Evolutionary conservation across 2,113 vertebrate genomes (phyloP), one percentile per base, ranked within the genome.

Genomic region (Chiloscyllium plagiosum): DNA sequence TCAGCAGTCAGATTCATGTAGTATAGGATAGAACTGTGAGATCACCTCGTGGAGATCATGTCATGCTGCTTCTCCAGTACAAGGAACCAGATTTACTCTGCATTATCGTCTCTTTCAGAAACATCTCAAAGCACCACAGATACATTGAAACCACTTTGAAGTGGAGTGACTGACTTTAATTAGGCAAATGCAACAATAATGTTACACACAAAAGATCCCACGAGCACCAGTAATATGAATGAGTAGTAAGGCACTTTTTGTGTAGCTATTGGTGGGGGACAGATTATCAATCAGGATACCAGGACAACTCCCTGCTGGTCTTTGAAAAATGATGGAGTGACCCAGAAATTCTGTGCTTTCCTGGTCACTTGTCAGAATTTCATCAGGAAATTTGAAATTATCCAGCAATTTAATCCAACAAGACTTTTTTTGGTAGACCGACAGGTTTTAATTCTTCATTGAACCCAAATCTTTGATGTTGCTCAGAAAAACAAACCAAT

Each of bases 1-100:
- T 37, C 33, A 22, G 89, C n/a, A 93, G 65, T 93, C 89, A 93
- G 89, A 93, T 7, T 66, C n/a, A 33, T 93, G 89, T 17, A 93
- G 56, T 66, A 6, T 22, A 37, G 56, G 2, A 33, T 92, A 37
- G 61, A 10, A 61, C 56, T 66, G 61, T 7, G 56, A 66, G 56
- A n/a, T 52, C 78, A 83, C 78, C 80, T 83, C 37, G 19, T 83
- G 80, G 80, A 83, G 37, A 87, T 52, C 24, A 50, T 52, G 24
- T 33, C 50, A 29, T 0, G 4, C 52, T 90, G 87, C 12, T 33
- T 61, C 52, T 22, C 4, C 17, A 66, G 33, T 17, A n/a, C 24
- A 20, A 65, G 26, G 61, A 83, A 83, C n/a, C 13, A 83, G 19
- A 33, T 76, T 26, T 19, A 65, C 15, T 66, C 66, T 19, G 65